A percentile compares a stretch with the other conserved stretches of the same genome.
Evolutionary conservation across 1,140 invertebrate genomes (phyloP).

Genomic region (Aphidius ervi): DNA sequence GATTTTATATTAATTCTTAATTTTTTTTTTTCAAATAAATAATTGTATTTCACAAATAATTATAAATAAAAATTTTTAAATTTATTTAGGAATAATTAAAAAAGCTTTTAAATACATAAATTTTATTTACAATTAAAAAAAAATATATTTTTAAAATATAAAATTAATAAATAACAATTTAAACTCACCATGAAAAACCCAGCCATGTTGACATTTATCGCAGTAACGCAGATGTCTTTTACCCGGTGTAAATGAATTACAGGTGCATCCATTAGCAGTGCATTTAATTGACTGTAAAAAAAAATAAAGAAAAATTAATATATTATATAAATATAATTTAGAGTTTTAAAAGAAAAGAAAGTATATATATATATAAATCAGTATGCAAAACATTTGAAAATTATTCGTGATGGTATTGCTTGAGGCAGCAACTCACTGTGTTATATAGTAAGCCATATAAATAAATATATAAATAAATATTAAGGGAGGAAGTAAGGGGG

Average conservation of each 20-base stretch:
- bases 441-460: neutral
- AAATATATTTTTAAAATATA: no score
- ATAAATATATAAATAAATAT: neutral
- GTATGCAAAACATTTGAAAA: constrained; percentile 2
- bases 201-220: constrained; percentile 71
- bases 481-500: constrained; percentile 19
- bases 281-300: constrained; percentile 66
- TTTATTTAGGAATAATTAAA: no score
- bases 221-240: constrained; percentile 67
- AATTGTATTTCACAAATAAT: no score
- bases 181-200: constrained; percentile 74
- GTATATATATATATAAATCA: neutral
- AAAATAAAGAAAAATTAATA: neutral
- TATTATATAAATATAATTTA: no score
- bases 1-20: no score
- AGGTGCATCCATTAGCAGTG: constrained; percentile 66
- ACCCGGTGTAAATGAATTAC: constrained; percentile 72
- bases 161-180: constrained; percentile 5
- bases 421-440: no score
- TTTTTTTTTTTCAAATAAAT: no score
- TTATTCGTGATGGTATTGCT: neutral
- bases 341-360: neutral
- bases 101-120: no score
- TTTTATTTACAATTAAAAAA: neutral
- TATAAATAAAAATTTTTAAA: no score